A percentile compares a stretch with the other conserved stretches of the same genome.
Evolutionary conservation across 2,797 vertebrate species (phyloP).

Genomic region (Pseudochromis fuscus): DNA sequence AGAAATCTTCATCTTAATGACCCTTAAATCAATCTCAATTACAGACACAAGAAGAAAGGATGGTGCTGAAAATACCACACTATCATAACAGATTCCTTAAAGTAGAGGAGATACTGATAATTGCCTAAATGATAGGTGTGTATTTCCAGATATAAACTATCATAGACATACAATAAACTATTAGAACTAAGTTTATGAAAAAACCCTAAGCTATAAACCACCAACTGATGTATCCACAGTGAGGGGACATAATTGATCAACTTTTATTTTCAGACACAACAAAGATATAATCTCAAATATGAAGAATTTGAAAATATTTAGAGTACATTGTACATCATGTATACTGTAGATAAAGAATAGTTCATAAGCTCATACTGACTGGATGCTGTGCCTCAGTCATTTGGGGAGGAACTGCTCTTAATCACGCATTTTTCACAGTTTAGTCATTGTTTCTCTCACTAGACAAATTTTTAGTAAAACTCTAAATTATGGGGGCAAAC

Average conservation of each 20-base stretch:
- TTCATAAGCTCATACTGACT: neutral
- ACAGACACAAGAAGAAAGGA: neutral
- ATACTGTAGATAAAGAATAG: neutral
- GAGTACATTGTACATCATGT: too few species aligned
- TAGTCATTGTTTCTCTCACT: neutral
- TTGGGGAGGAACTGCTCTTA: neutral
- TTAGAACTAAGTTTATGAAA: too few species aligned
- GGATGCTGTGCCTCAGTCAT: too few species aligned
- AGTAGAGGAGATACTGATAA: neutral
- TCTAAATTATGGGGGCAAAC: neutral
- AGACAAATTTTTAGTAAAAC: neutral
- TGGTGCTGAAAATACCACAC: constrained; percentile 3
- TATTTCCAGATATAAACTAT: neutral
- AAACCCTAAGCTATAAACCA: too few species aligned
- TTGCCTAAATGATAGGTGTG: neutral
- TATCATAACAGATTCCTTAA: neutral
- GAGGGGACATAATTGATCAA: neutral
- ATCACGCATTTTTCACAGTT: neutral
- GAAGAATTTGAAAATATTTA: too few species aligned
- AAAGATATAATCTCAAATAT: neutral
- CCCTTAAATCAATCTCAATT: constrained; percentile 29
- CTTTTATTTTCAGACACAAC: constrained; percentile 3
- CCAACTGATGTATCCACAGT: neutral
- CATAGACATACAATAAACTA: neutral
- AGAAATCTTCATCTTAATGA: constrained; percentile 35